Base-by-base conservation (phyloP, 2,113 vertebrate genomes). In the Myxocyprinus asiaticus region DNA sequence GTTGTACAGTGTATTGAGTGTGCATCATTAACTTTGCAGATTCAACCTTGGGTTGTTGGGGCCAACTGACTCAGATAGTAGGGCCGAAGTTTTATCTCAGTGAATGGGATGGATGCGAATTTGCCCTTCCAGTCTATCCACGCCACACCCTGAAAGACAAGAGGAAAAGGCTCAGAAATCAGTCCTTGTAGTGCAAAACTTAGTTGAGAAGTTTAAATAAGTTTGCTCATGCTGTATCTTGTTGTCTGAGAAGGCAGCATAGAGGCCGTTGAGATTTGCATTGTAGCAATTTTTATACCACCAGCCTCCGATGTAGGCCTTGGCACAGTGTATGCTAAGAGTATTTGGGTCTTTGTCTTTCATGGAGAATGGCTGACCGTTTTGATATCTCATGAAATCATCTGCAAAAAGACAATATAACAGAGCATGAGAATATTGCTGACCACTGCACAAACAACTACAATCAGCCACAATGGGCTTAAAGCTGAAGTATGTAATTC, bases 221-320 rank as follows among this genome's bases (percentile, higher is more conserved):
- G n/a, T 90, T n/a, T n/a, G n/a, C n/a, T n/a, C n/a, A n/a, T n/a
- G n/a, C n/a, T n/a, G n/a, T n/a, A 95, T 96, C 95, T 96, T 94
- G 85, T 97, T 96, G 86, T 96, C 93, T 2, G 88, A 92, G 50
- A 89, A 87, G 82, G 87, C 93, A 14, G 89, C 92, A 0, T 95
- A 96, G 73, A 94, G 92, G 43, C 96, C 95, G 0, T 98, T 98
- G 81, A 98, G 95, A 89, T 98, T 98, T 87, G 95, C 92, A 0
- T 95, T 95, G 85, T 98, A 97, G 87, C 97, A 98, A 91, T 98
- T 98, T 67, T 90, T 94, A 83, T 98, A 98, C 97, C 97, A 98
- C 97, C 96, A 98, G 67, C 95, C 96, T 22, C 97, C 96, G 3
- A 92, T 89, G 82, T 98, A 98, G 17, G 94, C 92, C 47, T 90